Base-by-base conservation (phyloP, 2,888 invertebrate genomes). In the Trissoscelio sp. region DNA sequence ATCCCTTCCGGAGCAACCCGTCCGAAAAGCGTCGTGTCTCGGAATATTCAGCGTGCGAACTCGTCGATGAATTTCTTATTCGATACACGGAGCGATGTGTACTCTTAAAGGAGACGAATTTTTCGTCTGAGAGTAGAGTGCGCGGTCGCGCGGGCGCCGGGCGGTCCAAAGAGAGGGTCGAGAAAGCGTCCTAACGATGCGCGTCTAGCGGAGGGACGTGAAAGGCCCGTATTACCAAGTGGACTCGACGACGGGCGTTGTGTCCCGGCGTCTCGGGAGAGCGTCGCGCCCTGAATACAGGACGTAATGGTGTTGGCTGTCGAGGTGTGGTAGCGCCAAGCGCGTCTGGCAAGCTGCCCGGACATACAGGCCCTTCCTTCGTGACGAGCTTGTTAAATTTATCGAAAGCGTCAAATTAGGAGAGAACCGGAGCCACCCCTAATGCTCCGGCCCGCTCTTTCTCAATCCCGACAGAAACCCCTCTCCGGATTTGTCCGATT, bases 331-430 rank as follows among this genome's bases (percentile, higher is more conserved):
- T 83, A 87, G 82, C 84, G 87, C 86, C 88, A 90, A 89, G 90
- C 90, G 82, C 84, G 87, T 86, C 88, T 90, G 90, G 90, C 90
- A 89, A 86, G 85, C 85, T 89, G 90, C 89, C 90, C 88, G 87
- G 88, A 89, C 88, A 88, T 84, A 85, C 86, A 87, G 85, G 84
- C 85, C 87, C 88, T 89, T 86, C 87, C 85, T 87, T 84, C 87
- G 90, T 90, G 90, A 90, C 89, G 89, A 89, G 91, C 90, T 91
- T 91, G 91, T 91, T 91, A 91, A 91, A 91, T 89, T 90, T 90
- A 91, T 91, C 89, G 90, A 90, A 90, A 90, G 88, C 88, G 89
- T 89, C 90, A 91, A 91, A 91, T 91, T 91, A 90, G 88, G 88
- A 88, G 85, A 86, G 87, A 88, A 89, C 81, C 83, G 81, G 83